phyloP scores from a whole-genome alignment of 2,888 invertebrate species.

The Homarus gammarus region DNA sequence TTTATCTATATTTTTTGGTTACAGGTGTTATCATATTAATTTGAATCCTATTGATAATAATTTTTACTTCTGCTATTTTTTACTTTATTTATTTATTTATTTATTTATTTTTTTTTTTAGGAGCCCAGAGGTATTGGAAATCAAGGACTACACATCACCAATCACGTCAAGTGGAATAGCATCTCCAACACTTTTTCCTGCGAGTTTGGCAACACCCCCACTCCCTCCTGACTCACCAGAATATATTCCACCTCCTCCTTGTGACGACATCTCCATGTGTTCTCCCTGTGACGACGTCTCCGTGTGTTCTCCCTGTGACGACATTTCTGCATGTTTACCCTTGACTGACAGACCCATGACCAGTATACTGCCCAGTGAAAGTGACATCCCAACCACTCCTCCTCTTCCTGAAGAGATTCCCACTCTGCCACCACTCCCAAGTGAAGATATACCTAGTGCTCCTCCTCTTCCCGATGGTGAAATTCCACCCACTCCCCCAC shows the following conservation, averaged over 20 bases:
- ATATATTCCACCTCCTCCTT: slow-evolving; percentile 23
- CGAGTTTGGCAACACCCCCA: not conserved
- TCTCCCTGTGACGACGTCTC: not conserved
- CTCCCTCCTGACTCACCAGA: slow-evolving; percentile 53
- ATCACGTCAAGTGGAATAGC: not conserved
- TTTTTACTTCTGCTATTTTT: no score
- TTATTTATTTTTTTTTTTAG: slow-evolving; percentile 38
- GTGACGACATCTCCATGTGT: not conserved
- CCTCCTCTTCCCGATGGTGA: slow-evolving; percentile 47
- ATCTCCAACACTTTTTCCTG: not conserved
- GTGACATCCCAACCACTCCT: slow-evolving; percentile 7
- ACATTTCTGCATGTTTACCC: not conserved
- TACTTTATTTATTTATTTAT: no score
- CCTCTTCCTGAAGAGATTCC: slow-evolving; percentile 42
- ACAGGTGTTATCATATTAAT: no score
- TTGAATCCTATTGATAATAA: no score
- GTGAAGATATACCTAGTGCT: slow-evolving; percentile 45
- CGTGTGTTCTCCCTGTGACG: not conserved
- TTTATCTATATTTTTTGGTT: no score
- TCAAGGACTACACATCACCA: slow-evolving; percentile 32
- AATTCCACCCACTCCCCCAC: slow-evolving; percentile 15
- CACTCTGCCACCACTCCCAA: slow-evolving; percentile 59
- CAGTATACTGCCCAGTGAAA: not conserved
- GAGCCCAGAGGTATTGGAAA: slow-evolving; percentile 39
- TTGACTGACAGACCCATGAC: not conserved